Conservation (phyloP, 2,113 vertebrate species). For the Passer montanus region DNA sequence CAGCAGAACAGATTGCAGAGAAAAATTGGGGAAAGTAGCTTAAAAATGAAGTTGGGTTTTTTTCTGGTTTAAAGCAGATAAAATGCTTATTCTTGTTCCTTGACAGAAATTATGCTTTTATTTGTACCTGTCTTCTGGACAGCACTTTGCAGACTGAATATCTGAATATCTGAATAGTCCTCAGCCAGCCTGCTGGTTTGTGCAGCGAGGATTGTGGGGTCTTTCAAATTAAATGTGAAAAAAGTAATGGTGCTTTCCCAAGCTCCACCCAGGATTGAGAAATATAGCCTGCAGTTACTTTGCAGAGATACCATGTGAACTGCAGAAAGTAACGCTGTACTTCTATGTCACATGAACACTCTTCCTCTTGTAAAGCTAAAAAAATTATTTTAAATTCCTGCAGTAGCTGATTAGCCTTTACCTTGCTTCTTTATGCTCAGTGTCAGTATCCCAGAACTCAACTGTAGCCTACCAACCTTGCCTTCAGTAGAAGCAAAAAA, state of each 20-base stretch:
- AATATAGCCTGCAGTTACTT: constrained; percentile 21
- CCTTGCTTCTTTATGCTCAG: neutral
- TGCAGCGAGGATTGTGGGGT: neutral
- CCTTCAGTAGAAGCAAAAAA: neutral
- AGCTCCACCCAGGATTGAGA: constrained; percentile 35
- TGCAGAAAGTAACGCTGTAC: neutral
- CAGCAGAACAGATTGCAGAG: neutral
- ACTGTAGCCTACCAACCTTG: neutral
- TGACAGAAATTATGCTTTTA: neutral
- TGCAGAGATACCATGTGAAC: constrained; percentile 45
- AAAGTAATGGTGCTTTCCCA: constrained; percentile 50
- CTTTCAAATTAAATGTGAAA: neutral
- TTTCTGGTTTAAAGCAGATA: neutral
- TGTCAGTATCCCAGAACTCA: neutral
- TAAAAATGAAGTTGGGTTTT: neutral
- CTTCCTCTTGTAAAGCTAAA: constrained; percentile 51
- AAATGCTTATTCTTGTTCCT: neutral
- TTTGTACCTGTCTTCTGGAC: neutral
- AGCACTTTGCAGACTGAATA: neutral
- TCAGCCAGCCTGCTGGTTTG: neutral
- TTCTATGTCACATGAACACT: constrained; percentile 44
- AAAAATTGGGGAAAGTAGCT: neutral
- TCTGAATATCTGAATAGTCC: neutral
- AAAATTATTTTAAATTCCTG: neutral
- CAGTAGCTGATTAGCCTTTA: neutral